These are phyloP conservation scores for Microtus agrestis DNA, from an alignment of 2,797 vertebrate genomes.

Conservation along the genomic window DNA sequence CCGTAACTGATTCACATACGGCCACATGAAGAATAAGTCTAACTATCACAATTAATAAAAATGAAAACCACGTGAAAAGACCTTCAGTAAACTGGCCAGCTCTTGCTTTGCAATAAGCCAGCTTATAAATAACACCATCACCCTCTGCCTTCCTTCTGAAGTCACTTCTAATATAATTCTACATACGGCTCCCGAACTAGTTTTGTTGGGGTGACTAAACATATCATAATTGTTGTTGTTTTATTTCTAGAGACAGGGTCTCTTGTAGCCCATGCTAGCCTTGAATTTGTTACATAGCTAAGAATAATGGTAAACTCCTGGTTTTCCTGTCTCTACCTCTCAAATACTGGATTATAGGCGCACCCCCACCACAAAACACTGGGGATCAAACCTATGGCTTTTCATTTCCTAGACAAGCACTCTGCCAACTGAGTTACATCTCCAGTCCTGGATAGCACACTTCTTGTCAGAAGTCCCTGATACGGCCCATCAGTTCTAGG, in stretches of 20 bases:
- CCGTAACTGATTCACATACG: slow-evolving; percentile 10
- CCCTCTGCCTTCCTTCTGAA: not conserved
- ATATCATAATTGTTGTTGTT: not conserved
- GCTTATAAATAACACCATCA: not conserved
- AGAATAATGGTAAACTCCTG: not conserved
- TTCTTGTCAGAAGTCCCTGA: slow-evolving; percentile 74
- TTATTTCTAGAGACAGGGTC: not conserved
- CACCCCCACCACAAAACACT: not conserved
- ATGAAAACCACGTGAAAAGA: not conserved
- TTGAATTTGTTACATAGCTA: not conserved
- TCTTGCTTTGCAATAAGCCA: not conserved
- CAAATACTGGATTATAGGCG: not conserved
- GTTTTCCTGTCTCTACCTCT: not conserved
- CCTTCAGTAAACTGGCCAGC: not conserved
- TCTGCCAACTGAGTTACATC: not conserved
- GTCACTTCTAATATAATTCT: not conserved
- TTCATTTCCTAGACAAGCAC: not conserved
- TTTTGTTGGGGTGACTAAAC: slow-evolving; percentile 58
- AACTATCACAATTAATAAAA: slow-evolving; percentile 50
- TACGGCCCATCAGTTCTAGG: slow-evolving; percentile 37
- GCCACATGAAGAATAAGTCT: not conserved
- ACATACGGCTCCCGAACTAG: not conserved
- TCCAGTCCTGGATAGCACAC: not conserved
- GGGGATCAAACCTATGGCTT: not conserved
- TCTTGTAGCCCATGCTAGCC: too few relatives aligned